A percentile compares a stretch with the other conserved stretches of the same genome.
Evolutionary conservation across 2,797 vertebrate genomes (phyloP).

Genomic region (Micropoecilia bifurca): DNA sequence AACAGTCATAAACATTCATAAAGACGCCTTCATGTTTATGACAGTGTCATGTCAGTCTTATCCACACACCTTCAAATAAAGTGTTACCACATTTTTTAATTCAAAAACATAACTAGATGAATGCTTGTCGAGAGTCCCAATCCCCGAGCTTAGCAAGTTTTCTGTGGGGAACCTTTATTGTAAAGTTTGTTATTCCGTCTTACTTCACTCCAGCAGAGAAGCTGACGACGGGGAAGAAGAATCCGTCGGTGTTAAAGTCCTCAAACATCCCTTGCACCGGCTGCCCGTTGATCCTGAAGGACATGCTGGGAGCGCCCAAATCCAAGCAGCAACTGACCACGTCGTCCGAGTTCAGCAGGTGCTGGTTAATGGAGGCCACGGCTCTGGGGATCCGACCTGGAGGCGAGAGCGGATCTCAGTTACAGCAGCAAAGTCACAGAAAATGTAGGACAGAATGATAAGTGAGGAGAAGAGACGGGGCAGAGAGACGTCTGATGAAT

Average conservation of each 20-base stretch:
- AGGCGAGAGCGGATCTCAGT: slow-evolving; percentile 46
- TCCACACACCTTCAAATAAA: no score
- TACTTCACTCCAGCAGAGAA: slow-evolving; percentile 99
- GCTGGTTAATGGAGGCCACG: slow-evolving; percentile 96
- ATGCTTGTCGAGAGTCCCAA: no score
- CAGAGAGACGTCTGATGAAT: slow-evolving; percentile 28
- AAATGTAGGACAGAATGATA: slow-evolving; percentile 59
- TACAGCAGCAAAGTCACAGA: slow-evolving; percentile 60
- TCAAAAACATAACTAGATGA: no score
- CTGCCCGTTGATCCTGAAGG: slow-evolving; percentile 98
- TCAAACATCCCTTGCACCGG: slow-evolving; percentile 99
- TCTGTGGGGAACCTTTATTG: not conserved
- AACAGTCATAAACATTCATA: no score
- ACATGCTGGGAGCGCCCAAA: slow-evolving; percentile 96
- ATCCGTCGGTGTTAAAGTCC: slow-evolving; percentile 94
- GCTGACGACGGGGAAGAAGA: slow-evolving; percentile 98
- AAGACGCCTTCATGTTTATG: no score
- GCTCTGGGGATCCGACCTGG: slow-evolving; percentile 93
- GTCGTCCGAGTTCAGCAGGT: slow-evolving; percentile 94
- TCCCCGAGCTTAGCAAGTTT: no score
- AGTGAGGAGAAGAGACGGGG: slow-evolving; percentile 17
- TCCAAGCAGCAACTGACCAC: slow-evolving; percentile 99
- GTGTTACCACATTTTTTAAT: no score
- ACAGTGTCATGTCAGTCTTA: no score
- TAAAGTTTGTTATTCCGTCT: slow-evolving; percentile 59